Evolutionary conservation across 2,888 invertebrate genomes (phyloP).

Genomic region (Melieria crassipennis): DNA sequence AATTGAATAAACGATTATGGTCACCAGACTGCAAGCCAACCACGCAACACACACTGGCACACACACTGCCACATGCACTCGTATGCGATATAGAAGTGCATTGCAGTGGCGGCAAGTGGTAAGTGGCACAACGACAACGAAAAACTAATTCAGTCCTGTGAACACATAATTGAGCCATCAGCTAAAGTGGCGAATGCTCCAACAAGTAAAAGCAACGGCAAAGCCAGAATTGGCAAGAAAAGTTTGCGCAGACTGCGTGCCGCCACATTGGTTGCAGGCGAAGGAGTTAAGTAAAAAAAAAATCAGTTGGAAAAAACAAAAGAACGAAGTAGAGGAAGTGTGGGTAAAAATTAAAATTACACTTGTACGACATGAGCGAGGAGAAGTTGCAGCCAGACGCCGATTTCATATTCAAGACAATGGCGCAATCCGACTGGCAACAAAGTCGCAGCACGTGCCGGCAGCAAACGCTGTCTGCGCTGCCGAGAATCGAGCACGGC

Average conservation of each 20-base stretch:
- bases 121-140: slow-evolving; percentile 38
- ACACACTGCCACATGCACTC: not conserved
- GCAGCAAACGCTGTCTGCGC: too few relatives aligned
- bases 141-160: slow-evolving; percentile 42
- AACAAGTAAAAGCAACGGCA: slow-evolving; percentile 19
- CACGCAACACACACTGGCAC: not conserved
- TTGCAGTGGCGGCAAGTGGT: not conserved
- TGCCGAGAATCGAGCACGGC: too few relatives aligned
- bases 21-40: slow-evolving; percentile 14
- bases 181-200: slow-evolving; percentile 38
- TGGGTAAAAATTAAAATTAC: too few relatives aligned
- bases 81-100: slow-evolving; percentile 16
- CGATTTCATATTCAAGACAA: not conserved
- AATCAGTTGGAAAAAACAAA: too few relatives aligned
- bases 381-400: not conserved
- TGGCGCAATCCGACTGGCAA: too few relatives aligned
- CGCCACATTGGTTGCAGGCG: too few relatives aligned
- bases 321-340: too few relatives aligned
- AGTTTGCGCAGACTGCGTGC: too few relatives aligned
- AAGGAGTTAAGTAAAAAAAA: too few relatives aligned
- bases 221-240: too few relatives aligned
- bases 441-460: too few relatives aligned
- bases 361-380: too few relatives aligned
- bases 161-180: slow-evolving; percentile 43
- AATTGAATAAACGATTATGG: slow-evolving; percentile 35